Evolutionary conservation across 2,113 vertebrate species (phyloP), one percentile per base, ranked within the genome.

Genomic region (Chunga burmeisteri): DNA sequence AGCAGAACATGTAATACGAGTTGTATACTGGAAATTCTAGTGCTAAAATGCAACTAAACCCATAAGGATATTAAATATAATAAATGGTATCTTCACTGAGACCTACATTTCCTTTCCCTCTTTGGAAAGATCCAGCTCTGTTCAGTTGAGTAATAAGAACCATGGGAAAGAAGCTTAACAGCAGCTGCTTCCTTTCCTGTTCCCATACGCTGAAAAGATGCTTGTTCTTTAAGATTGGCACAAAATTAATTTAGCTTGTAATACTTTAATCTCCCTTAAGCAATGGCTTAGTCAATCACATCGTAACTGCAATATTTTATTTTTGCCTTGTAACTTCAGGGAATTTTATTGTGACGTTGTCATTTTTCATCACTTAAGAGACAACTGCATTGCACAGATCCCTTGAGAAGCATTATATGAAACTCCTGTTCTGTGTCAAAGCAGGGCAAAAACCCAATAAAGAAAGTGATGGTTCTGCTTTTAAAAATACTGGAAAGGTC

Each of bases 181-280:
- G 71, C 85, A 93, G 80, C 80, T 86, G 47, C 61, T 91, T 92
- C 50, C 44, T 10, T 81, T 83, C 80, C 42, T 78, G 38, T 81
- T 89, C 9, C 11, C 17, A 36, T 23, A 71, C 5, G 5, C 40
- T 77, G 71, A 92, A 67, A 80, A 90, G 58, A 59, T 71, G 59
- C 38, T 85, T 0, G 0, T 75, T 92, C 55, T 88, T 81, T 78
- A 74, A 66, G 55, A 81, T 3, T 83, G 81, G n/a, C 75, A 90
- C 59, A 83, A 93, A 96, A 84, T 84, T 88, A 83, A 92, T 93
- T 86, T 71, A 83, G 26, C 79, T 92, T 81, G 15, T 67, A 84
- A 84, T 93, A 81, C 38, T 63, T 88, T 59, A 71, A 52, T 94
- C 71, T 92, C 80, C 86, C 55, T 78, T 78, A 83, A 93, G 86